Conservation (phyloP, 2,888 invertebrate species). For the Tromatobia lineatoria region DNA sequence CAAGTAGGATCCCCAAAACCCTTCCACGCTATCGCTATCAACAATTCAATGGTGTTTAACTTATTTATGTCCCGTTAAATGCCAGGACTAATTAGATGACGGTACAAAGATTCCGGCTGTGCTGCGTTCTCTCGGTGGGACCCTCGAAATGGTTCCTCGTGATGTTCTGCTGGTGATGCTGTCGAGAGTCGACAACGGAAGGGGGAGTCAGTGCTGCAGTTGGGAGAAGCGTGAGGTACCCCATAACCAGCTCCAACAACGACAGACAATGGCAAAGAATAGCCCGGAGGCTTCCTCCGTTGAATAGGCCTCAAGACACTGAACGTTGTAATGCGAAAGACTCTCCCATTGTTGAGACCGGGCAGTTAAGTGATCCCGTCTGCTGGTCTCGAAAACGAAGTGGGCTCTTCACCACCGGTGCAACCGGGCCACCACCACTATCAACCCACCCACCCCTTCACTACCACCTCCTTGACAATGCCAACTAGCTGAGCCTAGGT, state of each 20-base stretch:
- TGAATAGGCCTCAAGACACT: slow-evolving; percentile 84
- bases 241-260: slow-evolving; percentile 78
- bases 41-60: slow-evolving; percentile 80
- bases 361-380: slow-evolving; percentile 84
- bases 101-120: slow-evolving; percentile 76
- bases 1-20: not conserved
- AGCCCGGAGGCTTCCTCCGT: slow-evolving; percentile 76
- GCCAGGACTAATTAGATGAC: slow-evolving; percentile 83
- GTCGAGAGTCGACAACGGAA: slow-evolving; percentile 66
- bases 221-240: slow-evolving; percentile 72
- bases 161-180: slow-evolving; percentile 72
- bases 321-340: slow-evolving; percentile 83
- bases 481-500: slow-evolving; percentile 12
- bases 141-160: slow-evolving; percentile 68
- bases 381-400: slow-evolving; percentile 81
- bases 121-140: slow-evolving; percentile 70
- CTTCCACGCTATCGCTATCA: slow-evolving; percentile 75
- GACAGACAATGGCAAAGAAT: slow-evolving; percentile 84
- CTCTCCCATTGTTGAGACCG: slow-evolving; percentile 80
- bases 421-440: slow-evolving; percentile 17
- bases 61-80: slow-evolving; percentile 82
- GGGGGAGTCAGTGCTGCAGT: slow-evolving; percentile 74
- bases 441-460: slow-evolving; percentile 52
- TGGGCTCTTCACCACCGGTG: slow-evolving; percentile 74
- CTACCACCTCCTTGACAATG: slow-evolving; percentile 31